These are phyloP conservation scores for Nemotelus pantherinus DNA, from an alignment of 2,888 invertebrate genomes.

Conservation along the genomic window DNA sequence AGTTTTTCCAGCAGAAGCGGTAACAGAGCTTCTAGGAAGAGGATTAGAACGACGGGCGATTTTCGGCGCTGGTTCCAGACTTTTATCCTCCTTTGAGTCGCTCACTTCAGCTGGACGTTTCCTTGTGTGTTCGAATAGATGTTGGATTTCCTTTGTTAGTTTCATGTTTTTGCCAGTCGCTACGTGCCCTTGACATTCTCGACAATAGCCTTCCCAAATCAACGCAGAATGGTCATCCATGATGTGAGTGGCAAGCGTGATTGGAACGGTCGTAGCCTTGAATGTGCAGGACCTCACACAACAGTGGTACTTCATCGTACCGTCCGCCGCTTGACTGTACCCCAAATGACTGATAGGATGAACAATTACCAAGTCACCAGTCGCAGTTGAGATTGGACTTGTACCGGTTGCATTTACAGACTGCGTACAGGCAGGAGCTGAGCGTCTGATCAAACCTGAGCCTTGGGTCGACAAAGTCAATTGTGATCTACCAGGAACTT, in stretches of 20 bases:
- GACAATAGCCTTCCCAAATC: slow-evolving; percentile 70
- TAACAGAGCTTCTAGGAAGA: neutral
- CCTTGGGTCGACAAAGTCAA: neutral
- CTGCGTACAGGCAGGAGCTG: neutral
- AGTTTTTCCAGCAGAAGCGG: neutral
- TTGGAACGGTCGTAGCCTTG: slow-evolving; percentile 58
- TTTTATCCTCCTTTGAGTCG: neutral
- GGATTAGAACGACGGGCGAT: slow-evolving; percentile 62
- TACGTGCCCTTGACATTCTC: slow-evolving; percentile 62
- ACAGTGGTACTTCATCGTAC: slow-evolving; percentile 58
- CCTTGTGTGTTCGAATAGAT: slow-evolving; percentile 54
- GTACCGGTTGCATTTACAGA: neutral
- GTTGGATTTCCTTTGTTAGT: slow-evolving; percentile 56
- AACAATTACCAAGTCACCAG: slow-evolving; percentile 49
- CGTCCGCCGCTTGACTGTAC: slow-evolving; percentile 51
- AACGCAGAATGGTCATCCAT: slow-evolving; percentile 59
- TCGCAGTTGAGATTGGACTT: neutral
- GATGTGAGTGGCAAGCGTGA: slow-evolving; percentile 60
- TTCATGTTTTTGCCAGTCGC: slow-evolving; percentile 38
- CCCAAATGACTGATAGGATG: slow-evolving; percentile 58
- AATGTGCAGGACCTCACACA: slow-evolving; percentile 59
- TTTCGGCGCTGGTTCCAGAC: slow-evolving; percentile 54
- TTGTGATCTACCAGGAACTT: neutral
- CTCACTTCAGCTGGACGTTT: neutral
- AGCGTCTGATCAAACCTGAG: neutral